Evolutionary conservation across 2,113 vertebrate genomes (phyloP).

Genomic region (Rhadina sibilatrix): DNA sequence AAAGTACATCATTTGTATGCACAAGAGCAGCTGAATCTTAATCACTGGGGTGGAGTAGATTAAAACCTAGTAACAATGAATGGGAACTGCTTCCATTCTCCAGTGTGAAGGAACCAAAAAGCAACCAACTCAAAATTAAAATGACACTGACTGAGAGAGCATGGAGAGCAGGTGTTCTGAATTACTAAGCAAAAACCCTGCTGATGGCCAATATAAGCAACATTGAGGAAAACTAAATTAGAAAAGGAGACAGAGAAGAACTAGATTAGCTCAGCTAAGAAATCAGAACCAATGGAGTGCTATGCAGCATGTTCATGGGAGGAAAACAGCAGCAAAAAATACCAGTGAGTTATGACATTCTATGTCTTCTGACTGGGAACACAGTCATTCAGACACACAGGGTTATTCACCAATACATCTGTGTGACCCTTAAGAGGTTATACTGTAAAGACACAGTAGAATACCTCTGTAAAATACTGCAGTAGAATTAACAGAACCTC

Average conservation of each 20-base stretch:
- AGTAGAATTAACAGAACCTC: not conserved
- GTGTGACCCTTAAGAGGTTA: not conserved
- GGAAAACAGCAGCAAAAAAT: not conserved
- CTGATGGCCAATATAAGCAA: not conserved
- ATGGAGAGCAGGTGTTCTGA: not conserved
- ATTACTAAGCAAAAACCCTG: not conserved
- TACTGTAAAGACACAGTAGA: not conserved
- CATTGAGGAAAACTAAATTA: not conserved
- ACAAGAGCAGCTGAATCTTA: not conserved
- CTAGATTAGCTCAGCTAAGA: not conserved
- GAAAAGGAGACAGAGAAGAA: not conserved
- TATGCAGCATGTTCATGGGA: not conserved
- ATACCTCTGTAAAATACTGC: not conserved
- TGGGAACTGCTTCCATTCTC: not conserved
- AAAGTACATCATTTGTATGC: not conserved
- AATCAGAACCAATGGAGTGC: not conserved
- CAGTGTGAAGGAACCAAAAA: not conserved
- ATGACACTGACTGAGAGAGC: not conserved
- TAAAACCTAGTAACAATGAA: not conserved
- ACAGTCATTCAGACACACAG: not conserved
- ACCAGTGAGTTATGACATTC: not conserved
- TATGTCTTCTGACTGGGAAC: not conserved
- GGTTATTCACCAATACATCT: accelerated
- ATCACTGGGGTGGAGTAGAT: not conserved
- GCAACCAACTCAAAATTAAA: not conserved